These are phyloP conservation scores for Deilephila porcellus DNA, from an alignment of 2,888 invertebrate genomes.

Conservation along the genomic window DNA sequence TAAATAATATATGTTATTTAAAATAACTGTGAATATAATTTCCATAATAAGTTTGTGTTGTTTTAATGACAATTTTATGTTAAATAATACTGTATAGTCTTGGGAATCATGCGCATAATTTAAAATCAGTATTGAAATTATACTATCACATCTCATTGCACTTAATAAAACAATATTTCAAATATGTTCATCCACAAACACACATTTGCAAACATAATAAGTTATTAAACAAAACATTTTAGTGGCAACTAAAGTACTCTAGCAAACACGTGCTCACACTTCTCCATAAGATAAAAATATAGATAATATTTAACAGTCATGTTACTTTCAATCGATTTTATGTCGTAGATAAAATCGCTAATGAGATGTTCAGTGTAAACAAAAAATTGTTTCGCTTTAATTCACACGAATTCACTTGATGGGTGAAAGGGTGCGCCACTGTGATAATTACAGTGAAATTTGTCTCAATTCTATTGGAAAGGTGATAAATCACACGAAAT, in stretches of 20 bases:
- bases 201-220: no score
- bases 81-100: not conserved
- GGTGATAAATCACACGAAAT: not conserved
- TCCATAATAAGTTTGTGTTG: no score
- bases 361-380: constrained; percentile 2
- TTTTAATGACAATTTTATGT: not conserved
- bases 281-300: not conserved
- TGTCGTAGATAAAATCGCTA: constrained; percentile 26
- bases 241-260: no score
- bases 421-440: not conserved
- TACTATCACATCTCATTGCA: no score
- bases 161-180: no score
- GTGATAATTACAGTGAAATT: constrained; percentile 14
- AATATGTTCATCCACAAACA: no score
- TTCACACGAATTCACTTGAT: not conserved
- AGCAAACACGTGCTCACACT: not conserved
- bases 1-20: no score
- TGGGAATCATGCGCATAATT: no score
- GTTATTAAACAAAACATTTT: no score
- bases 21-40: no score
- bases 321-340: constrained; percentile 23
- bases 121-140: no score
- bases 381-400: constrained; percentile 10
- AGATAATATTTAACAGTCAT: constrained; percentile 23
- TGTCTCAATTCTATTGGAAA: not conserved